Conservation (phyloP, 2,797 vertebrate genomes). For the Natrix natrix region DNA sequence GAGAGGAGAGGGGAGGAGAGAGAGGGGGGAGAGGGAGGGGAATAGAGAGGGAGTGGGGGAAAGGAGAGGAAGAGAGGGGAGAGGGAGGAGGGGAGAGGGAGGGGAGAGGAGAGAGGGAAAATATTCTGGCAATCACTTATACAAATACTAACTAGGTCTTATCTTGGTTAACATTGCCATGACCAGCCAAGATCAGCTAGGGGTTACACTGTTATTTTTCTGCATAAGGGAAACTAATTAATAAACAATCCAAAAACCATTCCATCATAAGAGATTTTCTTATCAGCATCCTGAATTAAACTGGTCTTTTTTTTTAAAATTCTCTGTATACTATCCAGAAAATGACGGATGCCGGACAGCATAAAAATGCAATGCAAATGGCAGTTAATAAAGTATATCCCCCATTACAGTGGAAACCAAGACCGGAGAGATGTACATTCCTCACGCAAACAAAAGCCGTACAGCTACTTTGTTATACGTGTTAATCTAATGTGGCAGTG, state of each 20-base stretch:
- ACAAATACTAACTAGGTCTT: not conserved
- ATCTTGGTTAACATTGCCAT: not conserved
- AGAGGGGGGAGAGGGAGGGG: no score
- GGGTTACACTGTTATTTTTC: not conserved
- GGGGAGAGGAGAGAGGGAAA: not conserved
- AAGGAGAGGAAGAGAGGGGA: no score
- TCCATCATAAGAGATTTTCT: not conserved
- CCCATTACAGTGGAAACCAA: not conserved
- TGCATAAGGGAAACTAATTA: not conserved
- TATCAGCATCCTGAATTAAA: not conserved
- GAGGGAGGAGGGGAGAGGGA: no score
- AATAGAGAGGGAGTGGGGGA: no score
- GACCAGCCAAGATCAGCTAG: not conserved
- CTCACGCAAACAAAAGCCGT: not conserved
- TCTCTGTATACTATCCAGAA: not conserved
- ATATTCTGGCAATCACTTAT: not conserved
- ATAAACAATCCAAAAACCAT: not conserved
- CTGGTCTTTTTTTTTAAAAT: not conserved
- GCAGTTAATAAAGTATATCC: not conserved
- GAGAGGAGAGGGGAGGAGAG: no score
- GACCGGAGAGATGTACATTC: not conserved
- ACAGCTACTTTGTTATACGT: not conserved
- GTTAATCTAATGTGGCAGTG: not conserved
- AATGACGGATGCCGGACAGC: not conserved
- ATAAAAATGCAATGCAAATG: not conserved